Evolutionary conservation across 1,140 invertebrate genomes (phyloP).

Genomic region (Chlorops oryzae): DNA sequence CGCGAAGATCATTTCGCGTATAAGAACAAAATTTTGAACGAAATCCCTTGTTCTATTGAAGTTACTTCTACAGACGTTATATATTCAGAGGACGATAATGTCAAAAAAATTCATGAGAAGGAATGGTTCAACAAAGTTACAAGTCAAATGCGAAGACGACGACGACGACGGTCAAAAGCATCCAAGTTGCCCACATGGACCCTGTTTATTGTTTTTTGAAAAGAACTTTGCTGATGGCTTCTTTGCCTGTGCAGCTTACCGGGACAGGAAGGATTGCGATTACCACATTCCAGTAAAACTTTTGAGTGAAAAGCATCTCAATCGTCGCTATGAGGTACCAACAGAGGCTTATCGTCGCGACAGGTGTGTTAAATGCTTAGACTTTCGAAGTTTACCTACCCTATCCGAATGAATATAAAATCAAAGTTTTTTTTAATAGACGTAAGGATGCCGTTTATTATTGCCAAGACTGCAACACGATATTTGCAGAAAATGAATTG

Average conservation of each 20-base stretch:
- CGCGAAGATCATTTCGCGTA: too few relatives aligned
- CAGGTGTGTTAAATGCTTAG: background rate
- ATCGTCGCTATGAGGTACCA: background rate
- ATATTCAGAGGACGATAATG: too few relatives aligned
- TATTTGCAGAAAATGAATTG: background rate
- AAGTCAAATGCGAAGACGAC: constrained; percentile 10
- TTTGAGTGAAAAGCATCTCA: constrained; percentile 16
- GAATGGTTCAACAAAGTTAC: too few relatives aligned
- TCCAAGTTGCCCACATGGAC: constrained; percentile 15
- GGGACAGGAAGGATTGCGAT: constrained; percentile 64
- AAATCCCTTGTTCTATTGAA: too few relatives aligned
- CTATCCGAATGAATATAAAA: background rate
- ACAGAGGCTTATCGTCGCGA: background rate
- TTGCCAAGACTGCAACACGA: constrained; percentile 11
- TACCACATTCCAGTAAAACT: constrained; percentile 21
- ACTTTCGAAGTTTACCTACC: background rate
- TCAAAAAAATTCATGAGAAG: too few relatives aligned
- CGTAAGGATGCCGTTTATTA: background rate
- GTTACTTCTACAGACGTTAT: too few relatives aligned
- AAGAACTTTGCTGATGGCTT: constrained; percentile 49
- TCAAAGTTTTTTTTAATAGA: background rate
- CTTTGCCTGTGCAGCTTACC: constrained; percentile 73
- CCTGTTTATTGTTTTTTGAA: constrained; percentile 13
- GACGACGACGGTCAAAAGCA: constrained; percentile 3
- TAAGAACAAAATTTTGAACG: too few relatives aligned